Conservation (phyloP, 2,113 vertebrate species). For the Athene noctua region DNA sequence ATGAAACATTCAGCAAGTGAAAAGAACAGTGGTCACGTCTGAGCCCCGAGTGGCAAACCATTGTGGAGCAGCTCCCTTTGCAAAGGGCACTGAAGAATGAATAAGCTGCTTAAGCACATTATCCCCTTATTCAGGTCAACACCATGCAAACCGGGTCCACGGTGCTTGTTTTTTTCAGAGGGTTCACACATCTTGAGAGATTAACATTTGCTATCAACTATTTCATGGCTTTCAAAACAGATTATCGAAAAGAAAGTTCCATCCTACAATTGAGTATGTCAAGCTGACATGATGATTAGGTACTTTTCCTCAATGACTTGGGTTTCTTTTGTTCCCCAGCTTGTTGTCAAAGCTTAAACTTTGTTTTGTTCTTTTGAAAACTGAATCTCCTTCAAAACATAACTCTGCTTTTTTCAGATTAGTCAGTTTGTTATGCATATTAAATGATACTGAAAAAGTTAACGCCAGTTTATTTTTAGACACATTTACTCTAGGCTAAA, state of each 20-base stretch:
- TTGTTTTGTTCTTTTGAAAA: slow-evolving; percentile 31
- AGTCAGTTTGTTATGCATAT: not conserved
- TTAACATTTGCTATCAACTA: slow-evolving; percentile 56
- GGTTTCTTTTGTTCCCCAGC: slow-evolving; percentile 26
- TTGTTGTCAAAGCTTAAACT: slow-evolving; percentile 40
- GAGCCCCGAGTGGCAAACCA: slow-evolving; percentile 37
- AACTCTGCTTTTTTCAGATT: not conserved
- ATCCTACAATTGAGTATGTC: not conserved
- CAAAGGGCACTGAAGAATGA: slow-evolving; percentile 48
- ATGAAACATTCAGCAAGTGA: slow-evolving; percentile 54
- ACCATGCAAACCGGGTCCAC: not conserved
- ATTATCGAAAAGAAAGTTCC: slow-evolving; percentile 6
- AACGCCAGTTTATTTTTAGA: not conserved
- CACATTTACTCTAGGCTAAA: not conserved
- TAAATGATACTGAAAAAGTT: not conserved
- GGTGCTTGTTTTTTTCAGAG: not conserved
- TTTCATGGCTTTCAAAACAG: slow-evolving; percentile 61
- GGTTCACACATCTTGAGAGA: slow-evolving; percentile 58
- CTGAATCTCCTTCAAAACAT: not conserved
- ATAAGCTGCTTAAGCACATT: slow-evolving; percentile 64
- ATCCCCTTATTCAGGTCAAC: slow-evolving; percentile 65
- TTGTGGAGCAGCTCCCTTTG: slow-evolving; percentile 16
- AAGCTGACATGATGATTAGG: slow-evolving; percentile 49
- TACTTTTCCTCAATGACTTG: slow-evolving; percentile 27
- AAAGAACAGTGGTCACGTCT: slow-evolving; percentile 60